Conservation (phyloP, 2,797 vertebrate genomes). For the Mastacembelus armatus region DNA sequence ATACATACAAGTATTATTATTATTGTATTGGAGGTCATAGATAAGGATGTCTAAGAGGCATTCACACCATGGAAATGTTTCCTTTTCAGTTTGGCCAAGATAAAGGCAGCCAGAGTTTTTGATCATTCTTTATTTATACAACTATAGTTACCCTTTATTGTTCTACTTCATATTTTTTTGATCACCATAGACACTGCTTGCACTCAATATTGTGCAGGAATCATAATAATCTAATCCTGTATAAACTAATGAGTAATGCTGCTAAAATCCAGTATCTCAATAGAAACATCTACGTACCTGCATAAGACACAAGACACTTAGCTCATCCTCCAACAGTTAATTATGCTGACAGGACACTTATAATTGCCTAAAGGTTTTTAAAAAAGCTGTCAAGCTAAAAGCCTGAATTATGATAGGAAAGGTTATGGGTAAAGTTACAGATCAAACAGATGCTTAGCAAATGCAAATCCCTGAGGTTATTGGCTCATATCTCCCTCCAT, state of each 20-base stretch:
- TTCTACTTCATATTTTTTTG: too few relatives aligned
- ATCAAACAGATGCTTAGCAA: background rate
- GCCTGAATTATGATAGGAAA: background rate
- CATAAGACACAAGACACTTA: too few relatives aligned
- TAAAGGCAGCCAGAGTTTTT: too few relatives aligned
- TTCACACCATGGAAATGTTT: conserved; percentile 44
- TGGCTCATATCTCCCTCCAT: too few relatives aligned
- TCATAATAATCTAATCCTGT: too few relatives aligned
- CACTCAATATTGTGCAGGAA: too few relatives aligned
- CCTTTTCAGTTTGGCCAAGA: conserved; percentile 42
- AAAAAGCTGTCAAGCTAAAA: background rate
- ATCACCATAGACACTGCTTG: too few relatives aligned
- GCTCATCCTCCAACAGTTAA: too few relatives aligned
- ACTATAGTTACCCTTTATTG: too few relatives aligned
- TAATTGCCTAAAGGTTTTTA: background rate
- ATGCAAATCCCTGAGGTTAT: background rate
- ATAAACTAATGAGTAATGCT: too few relatives aligned
- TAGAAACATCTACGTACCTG: too few relatives aligned
- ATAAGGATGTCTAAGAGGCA: background rate
- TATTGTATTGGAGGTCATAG: conserved; percentile 9
- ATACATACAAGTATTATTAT: background rate
- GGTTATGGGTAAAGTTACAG: background rate
- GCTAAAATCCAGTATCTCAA: too few relatives aligned
- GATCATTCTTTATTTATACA: background rate
- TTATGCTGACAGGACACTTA: background rate